Conservation (phyloP, 2,113 vertebrate species). For the Anhinga rufa region DNA sequence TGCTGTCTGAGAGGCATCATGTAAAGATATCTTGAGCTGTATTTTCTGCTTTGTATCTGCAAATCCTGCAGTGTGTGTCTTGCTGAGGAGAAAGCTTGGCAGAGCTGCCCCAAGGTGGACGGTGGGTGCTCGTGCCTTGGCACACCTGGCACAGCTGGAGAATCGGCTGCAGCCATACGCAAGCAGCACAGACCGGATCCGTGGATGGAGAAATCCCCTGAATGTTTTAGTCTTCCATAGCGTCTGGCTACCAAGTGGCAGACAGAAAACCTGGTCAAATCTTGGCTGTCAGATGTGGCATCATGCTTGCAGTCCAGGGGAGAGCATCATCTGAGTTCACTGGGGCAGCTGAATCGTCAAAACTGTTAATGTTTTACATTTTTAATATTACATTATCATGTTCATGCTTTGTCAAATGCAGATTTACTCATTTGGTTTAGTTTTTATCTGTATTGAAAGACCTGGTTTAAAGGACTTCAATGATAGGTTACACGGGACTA, state of each 20-base stretch:
- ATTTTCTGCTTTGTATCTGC: background rate
- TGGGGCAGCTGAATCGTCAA: background rate
- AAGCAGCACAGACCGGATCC: background rate
- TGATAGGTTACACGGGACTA: background rate
- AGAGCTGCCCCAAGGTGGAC: background rate
- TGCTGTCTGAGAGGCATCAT: background rate
- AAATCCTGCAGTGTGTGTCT: rapidly evolving
- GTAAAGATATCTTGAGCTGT: background rate
- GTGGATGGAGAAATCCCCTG: background rate
- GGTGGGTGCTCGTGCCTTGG: rapidly evolving
- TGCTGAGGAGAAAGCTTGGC: background rate
- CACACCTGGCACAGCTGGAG: background rate
- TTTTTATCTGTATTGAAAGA: background rate
- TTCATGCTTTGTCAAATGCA: background rate
- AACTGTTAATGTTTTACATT: background rate
- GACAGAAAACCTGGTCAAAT: background rate
- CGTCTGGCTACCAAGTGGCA: background rate
- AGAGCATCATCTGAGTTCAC: background rate
- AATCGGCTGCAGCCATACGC: rapidly evolving
- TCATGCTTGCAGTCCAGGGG: background rate
- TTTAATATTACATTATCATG: background rate
- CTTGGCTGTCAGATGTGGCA: background rate
- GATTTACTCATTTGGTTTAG: background rate
- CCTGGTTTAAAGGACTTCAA: background rate
- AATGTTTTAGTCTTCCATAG: rapidly evolving